These are phyloP conservation scores for Thunnus albacares DNA, from an alignment of 2,797 vertebrate species.

Conservation along the genomic window DNA sequence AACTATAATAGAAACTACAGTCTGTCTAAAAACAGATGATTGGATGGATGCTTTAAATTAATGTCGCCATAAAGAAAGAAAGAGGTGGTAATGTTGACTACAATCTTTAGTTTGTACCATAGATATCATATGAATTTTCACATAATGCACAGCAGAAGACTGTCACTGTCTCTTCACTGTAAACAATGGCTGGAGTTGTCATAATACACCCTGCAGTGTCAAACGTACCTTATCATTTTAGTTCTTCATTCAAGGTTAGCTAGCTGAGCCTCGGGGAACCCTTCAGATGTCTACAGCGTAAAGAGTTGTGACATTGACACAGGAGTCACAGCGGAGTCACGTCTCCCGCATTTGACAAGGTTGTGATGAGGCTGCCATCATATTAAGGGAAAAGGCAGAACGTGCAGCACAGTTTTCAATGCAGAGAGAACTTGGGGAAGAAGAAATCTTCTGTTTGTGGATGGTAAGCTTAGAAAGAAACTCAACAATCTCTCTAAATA, in stretches of 20 bases:
- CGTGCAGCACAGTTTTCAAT: not conserved
- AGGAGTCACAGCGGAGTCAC: conserved; percentile 60
- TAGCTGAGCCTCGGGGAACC: conserved; percentile 45
- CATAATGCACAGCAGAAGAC: conserved; percentile 12
- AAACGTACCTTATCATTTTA: conserved; percentile 57
- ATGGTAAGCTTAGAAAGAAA: conserved; percentile 30
- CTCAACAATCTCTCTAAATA: conserved; percentile 32
- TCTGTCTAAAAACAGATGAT: not conserved
- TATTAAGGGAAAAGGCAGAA: conserved; percentile 25
- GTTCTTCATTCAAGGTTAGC: conserved; percentile 68
- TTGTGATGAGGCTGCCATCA: conserved; percentile 54
- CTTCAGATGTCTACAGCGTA: conserved; percentile 61
- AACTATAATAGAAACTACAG: not conserved
- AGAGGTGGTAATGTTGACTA: not conserved
- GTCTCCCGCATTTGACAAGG: conserved; percentile 58
- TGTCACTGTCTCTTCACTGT: conserved; percentile 24
- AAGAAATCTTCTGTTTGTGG: conserved; percentile 11
- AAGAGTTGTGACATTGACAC: conserved; percentile 70
- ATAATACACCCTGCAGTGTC: conserved; percentile 38
- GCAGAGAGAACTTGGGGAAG: conserved; percentile 3
- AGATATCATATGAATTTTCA: conserved; percentile 25
- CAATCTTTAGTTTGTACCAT: not conserved
- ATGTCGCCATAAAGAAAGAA: not conserved
- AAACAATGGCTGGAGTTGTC: conserved; percentile 60
- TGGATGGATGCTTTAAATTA: not conserved